phyloP scores from a whole-genome alignment of 2,113 vertebrate genomes.

The Petrocephalus zakoni region DNA sequence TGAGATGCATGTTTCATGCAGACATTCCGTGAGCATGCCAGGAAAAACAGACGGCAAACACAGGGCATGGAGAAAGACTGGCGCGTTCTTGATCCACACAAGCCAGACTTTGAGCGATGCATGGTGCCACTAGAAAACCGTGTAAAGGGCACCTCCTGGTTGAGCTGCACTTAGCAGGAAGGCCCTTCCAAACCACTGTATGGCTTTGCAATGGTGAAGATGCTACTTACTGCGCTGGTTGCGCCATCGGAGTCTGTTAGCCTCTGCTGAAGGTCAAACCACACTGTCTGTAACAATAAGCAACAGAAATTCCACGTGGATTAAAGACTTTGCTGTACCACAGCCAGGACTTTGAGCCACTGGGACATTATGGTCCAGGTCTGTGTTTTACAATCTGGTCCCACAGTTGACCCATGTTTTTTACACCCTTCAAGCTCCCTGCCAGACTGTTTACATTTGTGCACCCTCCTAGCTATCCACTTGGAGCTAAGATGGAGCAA shows the following conservation, averaged over 20 bases:
- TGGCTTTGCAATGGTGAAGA: neutral
- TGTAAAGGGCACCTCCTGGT: neutral
- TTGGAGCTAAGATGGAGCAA: neutral
- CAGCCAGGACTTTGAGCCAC: neutral
- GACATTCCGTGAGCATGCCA: neutral
- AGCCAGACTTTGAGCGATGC: neutral
- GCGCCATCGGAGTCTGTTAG: constrained; percentile 82
- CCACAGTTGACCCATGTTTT: neutral
- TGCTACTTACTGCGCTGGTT: constrained; percentile 73
- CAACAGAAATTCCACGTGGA: constrained; percentile 45
- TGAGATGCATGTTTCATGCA: neutral
- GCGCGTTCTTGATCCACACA: neutral
- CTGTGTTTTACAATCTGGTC: neutral
- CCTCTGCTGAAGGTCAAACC: constrained; percentile 93
- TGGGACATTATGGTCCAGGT: neutral
- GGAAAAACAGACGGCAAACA: neutral
- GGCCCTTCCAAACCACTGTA: no score
- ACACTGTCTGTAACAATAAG: constrained; percentile 76
- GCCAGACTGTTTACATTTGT: neutral
- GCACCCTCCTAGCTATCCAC: no score
- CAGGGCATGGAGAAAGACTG: neutral
- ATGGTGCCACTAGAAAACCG: neutral
- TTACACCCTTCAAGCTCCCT: neutral
- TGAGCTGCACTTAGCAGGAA: neutral
- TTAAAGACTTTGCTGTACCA: constrained; percentile 36